These are phyloP conservation scores for Lymantria dispar DNA, from an alignment of 2,888 invertebrate genomes.

Conservation along the genomic window DNA sequence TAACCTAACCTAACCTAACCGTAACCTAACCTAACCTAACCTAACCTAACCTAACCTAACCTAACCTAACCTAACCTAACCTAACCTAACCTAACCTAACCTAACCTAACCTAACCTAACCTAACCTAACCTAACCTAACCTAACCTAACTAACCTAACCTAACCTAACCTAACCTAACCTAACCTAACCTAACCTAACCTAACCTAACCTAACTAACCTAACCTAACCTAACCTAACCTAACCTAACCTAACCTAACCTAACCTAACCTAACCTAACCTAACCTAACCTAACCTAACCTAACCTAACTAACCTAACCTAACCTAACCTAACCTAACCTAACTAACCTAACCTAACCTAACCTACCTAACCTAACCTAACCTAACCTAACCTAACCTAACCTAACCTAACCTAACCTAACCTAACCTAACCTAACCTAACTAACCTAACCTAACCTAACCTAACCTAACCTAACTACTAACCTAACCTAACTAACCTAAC, in stretches of 20 bases:
- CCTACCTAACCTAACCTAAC: conserved; percentile 10
- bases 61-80: conserved; percentile 11
- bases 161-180: conserved; percentile 11
- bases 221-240: conserved; percentile 11
- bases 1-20: conserved; percentile 4
- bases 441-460: conserved; percentile 12
- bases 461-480: neutral
- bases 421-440: conserved; percentile 14
- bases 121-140: conserved; percentile 11
- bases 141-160: conserved; percentile 4
- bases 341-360: conserved; percentile 12
- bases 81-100: conserved; percentile 7
- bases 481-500: conserved; percentile 9
- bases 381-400: conserved; percentile 13
- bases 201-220: conserved; percentile 4
- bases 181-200: conserved; percentile 11
- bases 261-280: conserved; percentile 11
- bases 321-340: no score
- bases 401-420: conserved; percentile 13
- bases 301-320: conserved; percentile 2
- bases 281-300: conserved; percentile 11
- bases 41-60: conserved; percentile 9
- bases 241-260: conserved; percentile 11
- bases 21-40: conserved; percentile 1
- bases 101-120: conserved; percentile 7